These are phyloP conservation scores for Hoplostethus mediterraneus DNA, from an alignment of 2,797 vertebrate species.

Conservation along the genomic window DNA sequence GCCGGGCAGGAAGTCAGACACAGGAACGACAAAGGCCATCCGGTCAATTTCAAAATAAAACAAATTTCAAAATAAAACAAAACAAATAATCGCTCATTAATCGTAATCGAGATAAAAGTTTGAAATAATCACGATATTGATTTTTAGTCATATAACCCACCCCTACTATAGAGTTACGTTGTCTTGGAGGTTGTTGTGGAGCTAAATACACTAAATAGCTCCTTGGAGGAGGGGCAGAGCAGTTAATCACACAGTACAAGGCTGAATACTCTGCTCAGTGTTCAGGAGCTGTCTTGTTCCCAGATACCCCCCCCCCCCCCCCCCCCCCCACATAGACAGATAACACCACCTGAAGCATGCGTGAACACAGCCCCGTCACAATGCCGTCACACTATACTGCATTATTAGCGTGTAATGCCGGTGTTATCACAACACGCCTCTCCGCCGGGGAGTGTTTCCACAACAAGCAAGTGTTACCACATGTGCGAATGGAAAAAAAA, in stretches of 20 bases:
- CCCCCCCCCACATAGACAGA: constrained; percentile 5
- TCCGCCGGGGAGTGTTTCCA: constrained; percentile 65
- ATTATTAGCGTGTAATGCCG: constrained; percentile 41
- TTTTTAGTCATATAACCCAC: too few relatives aligned
- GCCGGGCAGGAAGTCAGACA: too few relatives aligned
- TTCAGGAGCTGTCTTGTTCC: background rate
- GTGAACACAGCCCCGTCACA: constrained; percentile 17
- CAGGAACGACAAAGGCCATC: too few relatives aligned
- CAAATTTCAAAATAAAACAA: too few relatives aligned
- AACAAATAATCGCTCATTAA: too few relatives aligned
- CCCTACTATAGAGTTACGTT: background rate
- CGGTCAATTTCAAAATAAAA: too few relatives aligned
- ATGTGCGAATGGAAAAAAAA: constrained; percentile 43
- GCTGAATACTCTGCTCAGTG: constrained; percentile 4
- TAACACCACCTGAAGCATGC: constrained; percentile 14
- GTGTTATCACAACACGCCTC: constrained; percentile 61
- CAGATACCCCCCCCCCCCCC: background rate
- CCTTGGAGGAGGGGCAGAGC: background rate
- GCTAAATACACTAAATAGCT: background rate
- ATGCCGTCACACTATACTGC: constrained; percentile 27
- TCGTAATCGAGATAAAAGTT: too few relatives aligned
- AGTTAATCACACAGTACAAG: constrained; percentile 12
- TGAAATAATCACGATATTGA: too few relatives aligned
- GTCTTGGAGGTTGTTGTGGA: background rate
- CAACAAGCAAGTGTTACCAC: constrained; percentile 61